Evolutionary conservation across 2,113 vertebrate genomes (phyloP).

Genomic region (Sceloporus tristichus): DNA sequence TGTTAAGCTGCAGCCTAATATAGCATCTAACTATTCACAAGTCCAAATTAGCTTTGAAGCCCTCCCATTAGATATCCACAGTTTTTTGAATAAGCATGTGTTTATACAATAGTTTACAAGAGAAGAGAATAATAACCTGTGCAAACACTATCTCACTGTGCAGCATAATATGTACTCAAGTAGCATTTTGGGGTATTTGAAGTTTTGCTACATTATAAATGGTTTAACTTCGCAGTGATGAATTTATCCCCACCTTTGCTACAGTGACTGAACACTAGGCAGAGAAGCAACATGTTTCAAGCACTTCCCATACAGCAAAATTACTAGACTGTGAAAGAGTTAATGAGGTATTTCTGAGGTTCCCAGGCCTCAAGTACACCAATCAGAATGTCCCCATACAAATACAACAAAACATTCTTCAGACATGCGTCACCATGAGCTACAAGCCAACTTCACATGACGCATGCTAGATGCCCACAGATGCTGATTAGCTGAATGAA

Average conservation of each 20-base stretch:
- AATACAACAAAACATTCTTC: constrained; percentile 51
- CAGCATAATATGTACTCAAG: not conserved
- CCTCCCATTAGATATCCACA: not conserved
- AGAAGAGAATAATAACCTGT: not conserved
- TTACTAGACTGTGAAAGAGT: not conserved
- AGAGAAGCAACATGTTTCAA: not conserved
- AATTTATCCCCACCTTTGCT: not conserved
- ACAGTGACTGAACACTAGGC: not conserved
- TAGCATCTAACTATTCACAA: too few species aligned
- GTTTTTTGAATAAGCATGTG: not conserved
- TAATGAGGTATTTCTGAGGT: constrained; percentile 25
- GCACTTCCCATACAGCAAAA: constrained; percentile 17
- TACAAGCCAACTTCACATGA: constrained; percentile 44
- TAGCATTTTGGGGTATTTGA: not conserved
- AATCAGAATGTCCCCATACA: constrained; percentile 15
- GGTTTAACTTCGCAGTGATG: not conserved
- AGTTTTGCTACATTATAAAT: not conserved
- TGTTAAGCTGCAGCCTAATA: too few species aligned
- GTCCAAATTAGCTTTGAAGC: not conserved
- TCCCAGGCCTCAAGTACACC: constrained; percentile 15
- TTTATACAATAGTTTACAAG: not conserved
- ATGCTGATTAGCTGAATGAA: constrained; percentile 21
- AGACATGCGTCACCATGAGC: constrained; percentile 45
- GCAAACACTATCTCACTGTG: not conserved
- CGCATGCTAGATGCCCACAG: constrained; percentile 1